Evolutionary conservation across 2,113 vertebrate genomes (phyloP).

Genomic region (Pipa parva): DNA sequence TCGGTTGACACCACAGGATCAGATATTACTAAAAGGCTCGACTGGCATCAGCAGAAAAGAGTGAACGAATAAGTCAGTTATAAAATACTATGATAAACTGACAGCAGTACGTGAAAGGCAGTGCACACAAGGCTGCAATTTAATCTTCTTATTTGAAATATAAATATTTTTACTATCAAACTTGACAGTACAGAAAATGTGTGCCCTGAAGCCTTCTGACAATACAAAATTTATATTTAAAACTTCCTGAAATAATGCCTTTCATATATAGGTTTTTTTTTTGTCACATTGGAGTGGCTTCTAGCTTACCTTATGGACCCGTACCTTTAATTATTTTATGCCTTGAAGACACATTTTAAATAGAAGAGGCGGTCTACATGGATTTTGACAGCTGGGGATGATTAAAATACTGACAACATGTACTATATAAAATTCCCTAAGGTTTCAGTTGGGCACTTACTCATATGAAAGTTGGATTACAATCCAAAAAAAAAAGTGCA

Average conservation of each 20-base stretch:
- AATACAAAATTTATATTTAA: slow-evolving; percentile 85
- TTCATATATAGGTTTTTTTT: slow-evolving; percentile 67
- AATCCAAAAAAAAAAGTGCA: slow-evolving; percentile 51
- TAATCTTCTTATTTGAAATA: slow-evolving; percentile 84
- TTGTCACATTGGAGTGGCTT: slow-evolving; percentile 72
- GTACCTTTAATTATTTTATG: slow-evolving; percentile 87
- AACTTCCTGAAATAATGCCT: slow-evolving; percentile 81
- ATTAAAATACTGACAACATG: slow-evolving; percentile 83
- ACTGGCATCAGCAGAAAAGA: slow-evolving; percentile 63
- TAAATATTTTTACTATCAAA: slow-evolving; percentile 84
- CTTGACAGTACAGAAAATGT: slow-evolving; percentile 83
- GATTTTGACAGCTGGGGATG: slow-evolving; percentile 81
- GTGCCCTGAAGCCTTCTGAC: slow-evolving; percentile 79
- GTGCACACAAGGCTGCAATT: slow-evolving; percentile 73
- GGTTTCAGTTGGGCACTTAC: slow-evolving; percentile 69
- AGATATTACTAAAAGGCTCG: slow-evolving; percentile 70
- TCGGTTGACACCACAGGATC: slow-evolving; percentile 65
- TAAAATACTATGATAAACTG: slow-evolving; percentile 65
- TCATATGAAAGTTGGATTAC: slow-evolving; percentile 61
- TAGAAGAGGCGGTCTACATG: slow-evolving; percentile 81
- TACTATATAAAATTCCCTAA: slow-evolving; percentile 72
- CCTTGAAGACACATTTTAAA: slow-evolving; percentile 87
- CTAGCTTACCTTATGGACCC: slow-evolving; percentile 66
- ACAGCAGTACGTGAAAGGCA: slow-evolving; percentile 65
- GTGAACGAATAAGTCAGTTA: slow-evolving; percentile 45